phyloP scores from a whole-genome alignment of 2,797 vertebrate genomes.

The Sebastes miniatus region DNA sequence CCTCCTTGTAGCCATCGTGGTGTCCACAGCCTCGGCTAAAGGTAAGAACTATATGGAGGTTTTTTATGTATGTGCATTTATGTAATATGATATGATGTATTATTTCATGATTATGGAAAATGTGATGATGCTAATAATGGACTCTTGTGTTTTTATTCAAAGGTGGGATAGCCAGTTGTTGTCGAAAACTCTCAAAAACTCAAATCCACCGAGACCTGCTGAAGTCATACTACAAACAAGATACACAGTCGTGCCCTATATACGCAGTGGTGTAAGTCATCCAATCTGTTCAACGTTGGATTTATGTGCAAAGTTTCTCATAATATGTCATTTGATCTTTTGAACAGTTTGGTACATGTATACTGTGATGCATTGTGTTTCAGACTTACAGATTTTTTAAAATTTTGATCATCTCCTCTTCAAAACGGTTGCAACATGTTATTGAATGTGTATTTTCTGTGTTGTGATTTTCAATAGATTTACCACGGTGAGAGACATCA shows the following conservation, averaged over 20 bases:
- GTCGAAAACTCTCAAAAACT: conserved; percentile 7
- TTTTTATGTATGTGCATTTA: background rate
- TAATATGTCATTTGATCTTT: background rate
- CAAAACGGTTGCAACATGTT: background rate
- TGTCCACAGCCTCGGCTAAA: conserved; percentile 30
- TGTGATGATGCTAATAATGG: background rate
- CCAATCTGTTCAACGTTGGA: background rate
- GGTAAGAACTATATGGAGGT: conserved; percentile 37
- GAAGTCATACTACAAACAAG: conserved; percentile 48
- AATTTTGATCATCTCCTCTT: no score
- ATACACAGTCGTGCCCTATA: conserved; percentile 15
- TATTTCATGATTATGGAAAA: background rate
- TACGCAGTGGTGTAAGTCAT: conserved; percentile 70
- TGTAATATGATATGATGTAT: background rate
- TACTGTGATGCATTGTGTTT: background rate
- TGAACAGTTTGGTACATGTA: background rate
- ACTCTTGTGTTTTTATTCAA: background rate
- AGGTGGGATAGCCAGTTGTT: conserved; percentile 64
- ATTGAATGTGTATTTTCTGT: background rate
- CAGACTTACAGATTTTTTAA: no score
- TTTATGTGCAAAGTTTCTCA: background rate
- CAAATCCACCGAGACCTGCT: conserved; percentile 5
- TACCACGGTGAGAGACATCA: conserved; percentile 3
- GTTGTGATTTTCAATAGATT: conserved; percentile 64
- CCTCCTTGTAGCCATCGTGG: conserved; percentile 25